Evolutionary conservation across 1,140 invertebrate genomes (phyloP), one percentile per base, ranked within the genome.

Genomic region (Zaprionus lachaisei): DNA sequence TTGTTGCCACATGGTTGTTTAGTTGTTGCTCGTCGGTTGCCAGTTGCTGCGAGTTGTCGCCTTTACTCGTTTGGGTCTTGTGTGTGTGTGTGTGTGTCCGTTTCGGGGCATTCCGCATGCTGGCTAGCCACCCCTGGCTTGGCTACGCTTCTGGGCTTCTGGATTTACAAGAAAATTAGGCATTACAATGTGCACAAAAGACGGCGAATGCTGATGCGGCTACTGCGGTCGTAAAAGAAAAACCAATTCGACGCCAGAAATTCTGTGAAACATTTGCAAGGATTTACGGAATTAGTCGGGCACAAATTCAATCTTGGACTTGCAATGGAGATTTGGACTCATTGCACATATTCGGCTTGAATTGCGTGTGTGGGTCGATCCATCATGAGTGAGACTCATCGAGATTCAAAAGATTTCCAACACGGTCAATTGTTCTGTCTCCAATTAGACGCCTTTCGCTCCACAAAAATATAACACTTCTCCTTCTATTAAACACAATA

Each of bases 261-360:
- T 85, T 67, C 83, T 84, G 78, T 71, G 74, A 84, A 89, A 76
- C 84, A 79, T 86, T 87, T 89, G 78, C 81, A 79, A 77, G 81
- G 75, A 81, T 86, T 87, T 83, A 67, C 57, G 80, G 77, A 72
- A 80, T 87, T 87, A 87, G 84, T 89, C 70, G 69, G 26, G 22
- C 61, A 71, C 58, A 74, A 57, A 69, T 69, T 63, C 17, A 31
- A 58, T 70, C 41, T 54, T 20, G 49, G 70, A 38, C 56, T 55
- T 7, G 38, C 28, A 34, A 28, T 20, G 28, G 14, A 28, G 22
- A 38, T 15, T 38, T 26, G 6, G 15, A 41, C 57, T 69, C 47
- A 62, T 51, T 66, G 66, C 61, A 58, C 65, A 65, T 81, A 81
- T 73, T 77, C 63, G 41, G 82, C 76, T 34, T 51, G 55, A 66